Base-by-base conservation (phyloP, 1,140 invertebrate species). In the Aphelenchoides fujianensis region DNA sequence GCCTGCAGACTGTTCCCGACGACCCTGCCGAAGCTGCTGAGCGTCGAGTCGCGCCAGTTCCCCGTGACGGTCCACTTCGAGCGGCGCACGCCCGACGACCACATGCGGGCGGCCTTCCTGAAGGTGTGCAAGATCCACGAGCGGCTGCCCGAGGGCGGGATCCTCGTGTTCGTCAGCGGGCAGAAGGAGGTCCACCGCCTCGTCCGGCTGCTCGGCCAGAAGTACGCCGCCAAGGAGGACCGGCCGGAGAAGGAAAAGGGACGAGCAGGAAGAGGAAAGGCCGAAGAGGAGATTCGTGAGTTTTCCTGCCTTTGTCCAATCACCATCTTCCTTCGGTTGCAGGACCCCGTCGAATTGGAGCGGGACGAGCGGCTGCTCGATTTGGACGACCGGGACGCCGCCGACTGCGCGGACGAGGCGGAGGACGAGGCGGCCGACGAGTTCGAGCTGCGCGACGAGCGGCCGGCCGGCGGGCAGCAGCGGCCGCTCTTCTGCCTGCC, bases 41-140 rank as follows among this genome's bases (percentile, higher is more conserved):
- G 89, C 86, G 86, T 91, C 19, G 91, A 96, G 74, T 89, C 93
- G 0, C 86, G 97, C 37, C 96, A 98, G 84, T 98, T 91, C 88
- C 92, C 92, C 1, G 96, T 99, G 0, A 92, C 92, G 0, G 88
- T 95, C 74, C 95, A 98, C 86, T 98, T 97, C 82, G 96, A 96
- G 81, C 93, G 91, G 84, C 86, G 86, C 69, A 98, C 96, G 0
- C 89, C 90, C 59, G 88, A 90, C 1, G 90, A 97, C 87, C 98
- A 98, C 85, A 85, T 98, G 0, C 89, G 89, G 74, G 94, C 95
- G 80, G 91, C 94, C 0, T 93, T 90, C 75, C 90, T 88, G 72
- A 79, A 88, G 84, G 82, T 88, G 12, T 90, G 93, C 34, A 95
- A 95, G 87, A 96, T 99, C 74, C 95, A 99, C 84, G 90, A 90